These are phyloP conservation scores for Bradypus variegatus DNA, from an alignment of 2,797 vertebrate species.

Conservation along the genomic window DNA sequence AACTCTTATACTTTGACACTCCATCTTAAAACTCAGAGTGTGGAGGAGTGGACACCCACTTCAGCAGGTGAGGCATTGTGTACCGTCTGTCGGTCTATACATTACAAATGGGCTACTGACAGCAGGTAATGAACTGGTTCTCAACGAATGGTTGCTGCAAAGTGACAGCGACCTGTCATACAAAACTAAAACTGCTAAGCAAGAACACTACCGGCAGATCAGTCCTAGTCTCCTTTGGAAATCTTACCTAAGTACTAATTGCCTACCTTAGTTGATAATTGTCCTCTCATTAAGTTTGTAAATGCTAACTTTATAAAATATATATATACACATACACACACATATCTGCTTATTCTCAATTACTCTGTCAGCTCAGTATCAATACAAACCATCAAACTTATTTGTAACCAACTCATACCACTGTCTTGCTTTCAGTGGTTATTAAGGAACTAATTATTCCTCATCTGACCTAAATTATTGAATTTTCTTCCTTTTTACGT, in stretches of 20 bases:
- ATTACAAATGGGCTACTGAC: not conserved
- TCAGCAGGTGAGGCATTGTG: not conserved
- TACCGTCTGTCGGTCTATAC: not conserved
- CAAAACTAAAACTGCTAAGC: not conserved
- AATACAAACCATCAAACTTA: not conserved
- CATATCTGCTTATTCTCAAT: not conserved
- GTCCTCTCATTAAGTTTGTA: not conserved
- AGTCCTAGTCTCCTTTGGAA: not conserved
- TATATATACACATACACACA: not conserved
- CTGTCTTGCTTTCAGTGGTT: not conserved
- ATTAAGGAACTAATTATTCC: not conserved
- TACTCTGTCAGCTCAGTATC: not conserved
- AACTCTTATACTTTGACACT: not conserved
- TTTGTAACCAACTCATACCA: not conserved
- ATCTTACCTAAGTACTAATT: not conserved
- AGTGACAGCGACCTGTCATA: not conserved
- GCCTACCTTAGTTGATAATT: not conserved
- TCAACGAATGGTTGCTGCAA: not conserved
- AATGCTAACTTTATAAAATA: not conserved
- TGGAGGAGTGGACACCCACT: constrained; percentile 17
- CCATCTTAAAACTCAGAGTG: not conserved
- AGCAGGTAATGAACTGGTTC: not conserved
- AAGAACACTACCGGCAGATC: not conserved
- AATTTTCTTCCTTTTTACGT: not conserved
- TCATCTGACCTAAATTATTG: not conserved